Conservation (phyloP, 2,113 vertebrate genomes). For the Rhodinocichla rosea region DNA sequence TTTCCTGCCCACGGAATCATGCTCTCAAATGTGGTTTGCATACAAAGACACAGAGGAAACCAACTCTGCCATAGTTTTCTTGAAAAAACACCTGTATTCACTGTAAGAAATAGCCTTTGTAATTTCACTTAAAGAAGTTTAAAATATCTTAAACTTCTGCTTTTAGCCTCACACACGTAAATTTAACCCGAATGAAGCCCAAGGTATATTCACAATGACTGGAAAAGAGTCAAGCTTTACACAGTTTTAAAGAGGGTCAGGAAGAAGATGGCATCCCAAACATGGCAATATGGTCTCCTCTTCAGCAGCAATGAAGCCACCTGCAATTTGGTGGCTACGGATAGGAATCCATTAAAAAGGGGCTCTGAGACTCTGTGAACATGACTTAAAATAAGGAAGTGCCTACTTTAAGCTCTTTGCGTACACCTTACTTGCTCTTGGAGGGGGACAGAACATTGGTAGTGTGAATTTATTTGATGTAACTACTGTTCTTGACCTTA, state of each 20-base stretch:
- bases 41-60: constrained; percentile 22
- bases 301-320: neutral
- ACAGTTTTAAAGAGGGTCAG: neutral
- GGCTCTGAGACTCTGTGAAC: neutral
- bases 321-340: neutral
- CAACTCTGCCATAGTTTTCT: neutral
- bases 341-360: neutral
- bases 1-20: constrained; percentile 14
- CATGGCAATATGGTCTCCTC: neutral
- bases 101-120: neutral
- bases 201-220: neutral
- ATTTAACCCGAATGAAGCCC: neutral
- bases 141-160: neutral
- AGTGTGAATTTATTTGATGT: neutral
- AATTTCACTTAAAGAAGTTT: neutral
- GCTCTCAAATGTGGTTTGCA: neutral
- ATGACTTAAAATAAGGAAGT: neutral
- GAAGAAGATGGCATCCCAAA: neutral
- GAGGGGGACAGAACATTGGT: neutral
- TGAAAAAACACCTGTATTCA: neutral
- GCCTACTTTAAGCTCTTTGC: neutral
- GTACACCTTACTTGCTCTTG: neutral
- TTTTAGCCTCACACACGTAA: neutral
- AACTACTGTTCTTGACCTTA: neutral
- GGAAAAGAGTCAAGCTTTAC: neutral